Base-by-base conservation (phyloP, 2,113 vertebrate species). In the Ctenodactylus gundi region DNA sequence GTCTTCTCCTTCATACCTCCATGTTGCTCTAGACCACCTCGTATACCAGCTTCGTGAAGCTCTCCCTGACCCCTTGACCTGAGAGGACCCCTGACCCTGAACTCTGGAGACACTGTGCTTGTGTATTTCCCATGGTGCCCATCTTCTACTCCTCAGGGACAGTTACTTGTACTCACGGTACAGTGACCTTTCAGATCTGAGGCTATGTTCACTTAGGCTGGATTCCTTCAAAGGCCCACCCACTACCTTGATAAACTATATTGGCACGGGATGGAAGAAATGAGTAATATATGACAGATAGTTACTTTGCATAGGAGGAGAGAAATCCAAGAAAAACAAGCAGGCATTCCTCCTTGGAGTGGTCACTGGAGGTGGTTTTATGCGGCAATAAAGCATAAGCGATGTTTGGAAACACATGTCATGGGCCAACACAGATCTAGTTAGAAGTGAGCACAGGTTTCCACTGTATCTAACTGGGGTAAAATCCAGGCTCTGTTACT, bases 401-500 rank as follows among this genome's bases (percentile, higher is more conserved):
- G 10, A 44, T 39, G 31, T 46, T 34, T 31, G 11, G 36, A 13
- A 39, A 77, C 70, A 62, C 25, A 14, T 20, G 21, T 8, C 31
- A 3, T 27, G 12, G 31, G 58, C 31, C 9, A 39, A 49, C 39
- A 23, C 67, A 51, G 29, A 15, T 39, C 31, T 85, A 25, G 15
- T 85, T 49, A 62, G 64, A 70, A 51, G 23, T 21, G 51, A 84
- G 21, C 14, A 44, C 2, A 39, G 36, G 9, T n/a, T 76, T 91
- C 17, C 11, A 31, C 34, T 80, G 70, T 53, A 7, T 39, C 51
- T 72, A 88, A 88, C 14, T 53, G 62, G 70, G 31, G 6, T 91
- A 65, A 76, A 93, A 87, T 60, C 87, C 44, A 58, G 82, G 29
- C 84, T 73, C 73, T 58, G 36, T 86, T 95, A 31, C 41, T 87